Conservation (phyloP, 2,797 vertebrate genomes). For the Vipera ursinii region DNA sequence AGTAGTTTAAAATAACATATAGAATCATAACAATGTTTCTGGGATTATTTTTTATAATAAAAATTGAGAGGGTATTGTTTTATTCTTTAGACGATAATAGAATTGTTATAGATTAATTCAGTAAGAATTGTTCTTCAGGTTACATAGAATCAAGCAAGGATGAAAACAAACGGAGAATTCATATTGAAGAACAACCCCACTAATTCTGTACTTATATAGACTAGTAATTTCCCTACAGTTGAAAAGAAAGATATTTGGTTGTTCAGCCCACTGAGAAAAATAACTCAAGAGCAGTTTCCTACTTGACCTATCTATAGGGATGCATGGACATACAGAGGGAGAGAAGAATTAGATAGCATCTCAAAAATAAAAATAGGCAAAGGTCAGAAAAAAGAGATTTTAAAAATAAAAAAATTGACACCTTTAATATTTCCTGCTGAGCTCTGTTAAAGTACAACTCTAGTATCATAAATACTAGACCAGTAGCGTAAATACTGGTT, state of each 20-base stretch:
- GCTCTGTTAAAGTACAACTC: background rate
- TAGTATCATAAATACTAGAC: no score
- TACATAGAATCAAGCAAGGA: background rate
- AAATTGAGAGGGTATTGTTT: background rate
- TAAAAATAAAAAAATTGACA: background rate
- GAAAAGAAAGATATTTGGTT: background rate
- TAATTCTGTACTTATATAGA: background rate
- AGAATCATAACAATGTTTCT: background rate
- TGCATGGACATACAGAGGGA: background rate
- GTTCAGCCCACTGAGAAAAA: background rate
- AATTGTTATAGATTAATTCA: background rate
- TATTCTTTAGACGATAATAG: background rate
- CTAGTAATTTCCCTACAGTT: background rate
- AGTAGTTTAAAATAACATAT: background rate
- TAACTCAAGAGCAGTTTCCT: background rate
- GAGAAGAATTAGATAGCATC: background rate
- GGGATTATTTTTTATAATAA: background rate
- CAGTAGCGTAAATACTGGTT: background rate
- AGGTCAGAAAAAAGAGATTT: background rate
- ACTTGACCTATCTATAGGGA: background rate
- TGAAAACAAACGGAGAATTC: background rate
- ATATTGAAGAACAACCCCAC: background rate
- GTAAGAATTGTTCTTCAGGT: background rate
- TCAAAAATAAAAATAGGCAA: background rate
- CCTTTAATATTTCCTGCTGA: background rate